Conservation (phyloP, 1,140 invertebrate species). For the Conus ventricosus region DNA sequence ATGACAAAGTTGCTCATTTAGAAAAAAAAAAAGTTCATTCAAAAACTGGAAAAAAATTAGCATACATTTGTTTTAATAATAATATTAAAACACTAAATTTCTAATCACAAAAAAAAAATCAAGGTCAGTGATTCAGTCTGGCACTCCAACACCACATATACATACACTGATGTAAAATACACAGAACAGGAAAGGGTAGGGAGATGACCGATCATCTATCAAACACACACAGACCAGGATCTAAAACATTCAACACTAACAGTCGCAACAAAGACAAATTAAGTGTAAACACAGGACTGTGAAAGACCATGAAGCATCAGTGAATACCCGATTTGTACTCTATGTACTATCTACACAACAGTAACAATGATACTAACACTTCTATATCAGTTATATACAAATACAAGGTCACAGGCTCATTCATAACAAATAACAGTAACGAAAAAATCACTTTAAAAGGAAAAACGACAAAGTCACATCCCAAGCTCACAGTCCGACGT, state of each 20-base stretch:
- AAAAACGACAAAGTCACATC: background rate
- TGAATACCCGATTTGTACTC: background rate
- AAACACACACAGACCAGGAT: background rate
- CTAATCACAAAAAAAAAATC: too few relatives aligned
- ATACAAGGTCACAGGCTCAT: background rate
- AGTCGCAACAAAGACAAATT: background rate
- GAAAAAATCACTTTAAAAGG: background rate
- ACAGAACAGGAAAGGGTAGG: background rate
- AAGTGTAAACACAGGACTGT: background rate
- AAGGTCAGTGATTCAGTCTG: too few relatives aligned
- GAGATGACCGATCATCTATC: background rate
- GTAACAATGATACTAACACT: background rate
- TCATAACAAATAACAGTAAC: background rate
- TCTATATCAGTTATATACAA: background rate
- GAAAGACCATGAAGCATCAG: constrained; percentile 1
- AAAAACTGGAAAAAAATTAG: too few relatives aligned
- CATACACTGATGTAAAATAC: background rate
- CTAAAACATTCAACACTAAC: background rate
- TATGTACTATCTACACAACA: background rate
- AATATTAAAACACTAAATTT: too few relatives aligned
- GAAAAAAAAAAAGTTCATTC: too few relatives aligned
- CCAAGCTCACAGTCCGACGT: background rate
- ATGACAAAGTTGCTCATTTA: too few relatives aligned
- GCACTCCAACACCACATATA: background rate
- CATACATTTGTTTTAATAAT: too few relatives aligned